Evolutionary conservation across 2,888 invertebrate species (phyloP).

Genomic region (Conistra vaccinii): DNA sequence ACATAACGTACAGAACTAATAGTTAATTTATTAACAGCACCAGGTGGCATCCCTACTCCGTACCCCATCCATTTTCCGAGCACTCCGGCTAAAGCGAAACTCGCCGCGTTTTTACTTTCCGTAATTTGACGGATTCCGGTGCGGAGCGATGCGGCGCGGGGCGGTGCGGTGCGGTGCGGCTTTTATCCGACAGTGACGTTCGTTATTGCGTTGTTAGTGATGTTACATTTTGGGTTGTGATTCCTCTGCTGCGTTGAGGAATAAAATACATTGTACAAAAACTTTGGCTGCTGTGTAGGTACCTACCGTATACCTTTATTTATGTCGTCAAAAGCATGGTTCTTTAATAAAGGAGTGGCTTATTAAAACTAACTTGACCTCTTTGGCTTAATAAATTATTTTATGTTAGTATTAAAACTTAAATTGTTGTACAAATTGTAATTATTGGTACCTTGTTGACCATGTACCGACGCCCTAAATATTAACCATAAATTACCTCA

Average conservation of each 20-base stretch:
- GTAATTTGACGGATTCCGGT: slow-evolving; percentile 70
- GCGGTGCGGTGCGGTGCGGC: slow-evolving; percentile 10
- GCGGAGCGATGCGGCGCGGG: background rate
- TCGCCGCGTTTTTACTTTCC: slow-evolving; percentile 67
- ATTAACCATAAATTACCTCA: slow-evolving; percentile 12
- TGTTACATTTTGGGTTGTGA: slow-evolving; percentile 23
- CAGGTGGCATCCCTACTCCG: slow-evolving; percentile 51
- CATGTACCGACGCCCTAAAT: slow-evolving; percentile 14
- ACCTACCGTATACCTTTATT: background rate
- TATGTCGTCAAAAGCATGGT: background rate
- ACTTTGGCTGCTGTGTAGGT: background rate
- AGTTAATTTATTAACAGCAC: slow-evolving; percentile 59
- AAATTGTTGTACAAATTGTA: slow-evolving; percentile 11
- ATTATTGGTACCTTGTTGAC: slow-evolving; percentile 15
- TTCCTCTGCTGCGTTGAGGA: slow-evolving; percentile 4
- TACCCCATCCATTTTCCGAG: slow-evolving; percentile 54
- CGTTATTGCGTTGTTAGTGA: slow-evolving; percentile 41
- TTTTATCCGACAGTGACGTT: slow-evolving; percentile 36
- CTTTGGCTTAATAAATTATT: background rate
- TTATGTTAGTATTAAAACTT: slow-evolving; percentile 9
- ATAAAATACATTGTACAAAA: background rate
- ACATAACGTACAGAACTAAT: slow-evolving; percentile 26
- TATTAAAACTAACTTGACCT: slow-evolving; percentile 8
- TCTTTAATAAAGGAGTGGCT: background rate
- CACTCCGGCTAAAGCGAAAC: slow-evolving; percentile 62